Base-by-base conservation (phyloP, 1,140 invertebrate species). In the Aphelenchoides avenae region DNA sequence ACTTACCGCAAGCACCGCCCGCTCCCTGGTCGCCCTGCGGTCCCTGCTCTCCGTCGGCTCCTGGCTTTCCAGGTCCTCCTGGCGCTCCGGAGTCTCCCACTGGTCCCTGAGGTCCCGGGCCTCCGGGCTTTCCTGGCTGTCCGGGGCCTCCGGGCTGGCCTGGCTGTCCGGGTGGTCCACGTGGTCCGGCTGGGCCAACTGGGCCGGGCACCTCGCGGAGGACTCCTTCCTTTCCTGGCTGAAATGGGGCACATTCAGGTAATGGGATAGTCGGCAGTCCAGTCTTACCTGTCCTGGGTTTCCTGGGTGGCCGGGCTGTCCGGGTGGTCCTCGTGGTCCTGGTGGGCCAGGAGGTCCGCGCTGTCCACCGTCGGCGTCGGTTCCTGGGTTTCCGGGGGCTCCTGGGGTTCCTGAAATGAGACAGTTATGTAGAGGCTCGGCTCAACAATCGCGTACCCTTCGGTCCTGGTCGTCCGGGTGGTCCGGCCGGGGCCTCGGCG, bases 311-410 rank as follows among this genome's bases (percentile, higher is more conserved):
- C 51, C 51, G 20, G 51, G 51, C 48, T 46, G 20, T 4, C 51
- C 51, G 3, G 51, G 26, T 20, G 37, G 51, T 5, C 51, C 40
- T 11, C 29, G 5, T 13, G 33, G 26, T 20, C 49, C 49, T 18
- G 43, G 49, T 3, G 49, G 49, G 22, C 51, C 51, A 27, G 51
- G 51, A 50, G 51, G 41, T n/a, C 51, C 51, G 24, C 40, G 40
- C 13, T n/a, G 13, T 27, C 51, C 51, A 24, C 51, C 51, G 33
- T 49, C 51, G 15, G 51, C 47, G 18, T 29, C 39, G 18, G 15
- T 29, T 20, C 51, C 51, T 2, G 51, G 51, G 6, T 18, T 20
- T 1, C 51, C 51, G 9, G 37, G 27, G 6, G 30, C 15, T 7
- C 51, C 51, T 34, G 50, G 22, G 4, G 22, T 13, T 26, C 51